Conservation (phyloP, 1,140 invertebrate species). For the Drosophila murphyi region DNA sequence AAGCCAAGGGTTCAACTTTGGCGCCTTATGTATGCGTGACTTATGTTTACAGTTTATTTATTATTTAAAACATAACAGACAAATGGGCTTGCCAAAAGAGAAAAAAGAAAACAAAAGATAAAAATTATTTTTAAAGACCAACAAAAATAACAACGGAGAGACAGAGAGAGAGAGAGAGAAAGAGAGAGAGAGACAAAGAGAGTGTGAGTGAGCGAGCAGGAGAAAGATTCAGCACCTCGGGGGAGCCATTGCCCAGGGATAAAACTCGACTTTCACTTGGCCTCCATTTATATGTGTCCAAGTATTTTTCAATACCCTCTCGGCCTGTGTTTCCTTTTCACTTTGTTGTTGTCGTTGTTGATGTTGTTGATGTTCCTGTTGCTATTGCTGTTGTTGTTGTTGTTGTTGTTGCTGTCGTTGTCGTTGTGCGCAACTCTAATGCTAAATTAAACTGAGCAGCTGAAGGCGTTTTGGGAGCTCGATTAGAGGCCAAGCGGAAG, state of each 20-base stretch:
- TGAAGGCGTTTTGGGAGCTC: constrained; percentile 48
- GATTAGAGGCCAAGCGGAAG: constrained; percentile 51
- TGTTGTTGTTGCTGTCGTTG: no score
- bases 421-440: constrained; percentile 30
- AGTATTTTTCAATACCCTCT: constrained; percentile 39
- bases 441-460: constrained; percentile 52
- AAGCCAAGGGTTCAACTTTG: constrained; percentile 68
- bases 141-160: constrained; percentile 1
- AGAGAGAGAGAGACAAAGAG: not conserved
- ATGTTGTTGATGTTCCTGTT: no score
- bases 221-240: constrained; percentile 6
- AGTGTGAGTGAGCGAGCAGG: not conserved
- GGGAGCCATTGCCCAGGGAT: constrained; percentile 8
- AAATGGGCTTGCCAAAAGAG: constrained; percentile 40
- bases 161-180: not conserved
- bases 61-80: constrained; percentile 78
- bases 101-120: constrained; percentile 40
- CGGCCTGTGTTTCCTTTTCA: not conserved
- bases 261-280: constrained; percentile 23
- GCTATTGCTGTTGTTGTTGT: no score
- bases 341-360: no score
- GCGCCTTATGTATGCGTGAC: constrained; percentile 69
- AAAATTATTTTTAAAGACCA: constrained; percentile 29
- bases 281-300: constrained; percentile 58
- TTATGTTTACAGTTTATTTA: constrained; percentile 83